phyloP scores from a whole-genome alignment of 2,113 vertebrate genomes.

The Mastomys coucha region DNA sequence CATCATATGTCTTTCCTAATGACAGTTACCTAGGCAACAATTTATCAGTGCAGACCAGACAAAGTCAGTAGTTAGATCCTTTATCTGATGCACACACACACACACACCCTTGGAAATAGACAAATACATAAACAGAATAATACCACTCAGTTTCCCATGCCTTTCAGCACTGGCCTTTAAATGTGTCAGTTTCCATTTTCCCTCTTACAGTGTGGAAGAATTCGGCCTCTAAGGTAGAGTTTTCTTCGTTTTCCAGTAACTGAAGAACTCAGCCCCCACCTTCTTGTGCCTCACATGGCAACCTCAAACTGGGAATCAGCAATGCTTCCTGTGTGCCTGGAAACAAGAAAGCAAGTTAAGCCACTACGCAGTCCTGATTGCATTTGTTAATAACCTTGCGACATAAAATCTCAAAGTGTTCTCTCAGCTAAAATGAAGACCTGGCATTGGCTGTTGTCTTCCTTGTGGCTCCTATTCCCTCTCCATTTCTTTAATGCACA shows the following conservation, averaged over 20 bases:
- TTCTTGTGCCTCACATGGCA: neutral
- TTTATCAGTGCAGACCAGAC: neutral
- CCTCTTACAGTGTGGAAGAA: neutral
- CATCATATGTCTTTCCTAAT: neutral
- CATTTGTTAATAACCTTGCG: neutral
- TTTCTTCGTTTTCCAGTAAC: neutral
- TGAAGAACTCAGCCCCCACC: neutral
- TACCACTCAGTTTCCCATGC: neutral
- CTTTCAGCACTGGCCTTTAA: neutral
- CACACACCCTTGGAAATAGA: neutral
- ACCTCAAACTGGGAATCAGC: neutral
- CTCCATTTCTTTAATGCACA: neutral
- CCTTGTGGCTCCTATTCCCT: neutral
- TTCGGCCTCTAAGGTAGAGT: neutral
- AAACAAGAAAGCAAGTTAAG: neutral
- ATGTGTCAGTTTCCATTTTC: neutral
- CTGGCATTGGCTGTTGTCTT: neutral
- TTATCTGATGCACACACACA: neutral
- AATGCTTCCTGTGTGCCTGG: neutral
- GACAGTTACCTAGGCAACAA: neutral
- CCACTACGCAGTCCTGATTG: neutral
- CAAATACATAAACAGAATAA: neutral
- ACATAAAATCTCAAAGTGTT: neutral
- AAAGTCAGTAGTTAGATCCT: neutral
- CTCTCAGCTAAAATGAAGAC: neutral